These are phyloP conservation scores for Sebastes iracundus DNA, from an alignment of 2,797 vertebrate genomes.

Conservation along the genomic window DNA sequence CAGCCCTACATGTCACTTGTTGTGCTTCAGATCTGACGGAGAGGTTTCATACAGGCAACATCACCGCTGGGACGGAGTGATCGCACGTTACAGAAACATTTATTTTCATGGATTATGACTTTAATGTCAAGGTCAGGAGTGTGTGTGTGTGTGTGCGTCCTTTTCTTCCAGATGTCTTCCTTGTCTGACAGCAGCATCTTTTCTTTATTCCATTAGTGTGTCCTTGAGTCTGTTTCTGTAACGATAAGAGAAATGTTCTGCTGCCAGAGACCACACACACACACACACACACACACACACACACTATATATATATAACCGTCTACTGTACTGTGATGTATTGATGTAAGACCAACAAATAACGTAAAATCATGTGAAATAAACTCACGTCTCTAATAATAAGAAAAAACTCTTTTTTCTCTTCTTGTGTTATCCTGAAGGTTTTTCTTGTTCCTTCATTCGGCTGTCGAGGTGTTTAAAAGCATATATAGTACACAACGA, in stretches of 20 bases:
- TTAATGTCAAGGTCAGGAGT: not conserved
- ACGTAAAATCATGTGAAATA: not conserved
- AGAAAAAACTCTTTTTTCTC: not conserved
- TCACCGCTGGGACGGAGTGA: too few species aligned
- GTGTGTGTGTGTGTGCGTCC: not conserved
- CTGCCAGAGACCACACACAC: slow-evolving; percentile 20
- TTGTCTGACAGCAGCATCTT: slow-evolving; percentile 36
- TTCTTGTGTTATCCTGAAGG: not conserved
- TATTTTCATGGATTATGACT: not conserved
- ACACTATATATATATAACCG: too few species aligned
- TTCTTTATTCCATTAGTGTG: slow-evolving; percentile 53
- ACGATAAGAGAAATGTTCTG: slow-evolving; percentile 50
- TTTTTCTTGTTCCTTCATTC: not conserved
- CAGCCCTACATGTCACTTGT: too few species aligned
- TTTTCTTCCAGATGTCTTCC: slow-evolving; percentile 26
- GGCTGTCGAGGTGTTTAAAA: not conserved
- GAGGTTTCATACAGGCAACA: too few species aligned
- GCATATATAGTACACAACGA: not conserved
- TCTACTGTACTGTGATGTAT: too few species aligned
- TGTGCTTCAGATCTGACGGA: too few species aligned
- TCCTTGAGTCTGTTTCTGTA: slow-evolving; percentile 58
- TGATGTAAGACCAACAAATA: not conserved
- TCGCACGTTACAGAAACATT: too few species aligned
- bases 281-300: not conserved
- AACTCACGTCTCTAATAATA: not conserved